Evolutionary conservation across 2,888 invertebrate genomes (phyloP), one percentile per base, ranked within the genome.

Genomic region (Timema podura): DNA sequence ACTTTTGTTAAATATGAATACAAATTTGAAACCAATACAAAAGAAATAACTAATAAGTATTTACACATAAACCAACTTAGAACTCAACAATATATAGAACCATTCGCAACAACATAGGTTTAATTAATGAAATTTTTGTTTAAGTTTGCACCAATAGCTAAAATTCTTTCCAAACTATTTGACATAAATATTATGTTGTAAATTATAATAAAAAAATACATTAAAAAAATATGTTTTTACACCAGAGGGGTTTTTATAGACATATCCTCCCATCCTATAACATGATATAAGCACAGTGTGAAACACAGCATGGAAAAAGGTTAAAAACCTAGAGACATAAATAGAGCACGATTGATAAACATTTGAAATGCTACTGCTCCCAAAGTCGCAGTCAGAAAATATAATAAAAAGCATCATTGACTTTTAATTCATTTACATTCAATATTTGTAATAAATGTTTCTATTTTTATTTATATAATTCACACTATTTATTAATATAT

Each of bases 361-460:
- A 65, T 65, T 54, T 69, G 69, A 69, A 69, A 69, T 69, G 69
- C 69, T 69, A 69, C 69, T 69, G 65, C 49, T 54, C 64, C 61
- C 64, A 48, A 44, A 48, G 45, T 72, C 15, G 68, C 72, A 61
- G 49, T 68, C 68, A 54, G 68, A 68, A 71, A 72, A 70, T 68
- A 54, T 70, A 68, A 70, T 68, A 72, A 67, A 70, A 72, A 70
- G 70, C 70, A 72, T 70, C 57, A 51, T 68, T 65, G 67, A 67
- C 65, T 69, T 30, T 59, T 49, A 69, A 65, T 69, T 57, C 57
- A 69, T 66, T 54, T 66, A 69, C 65, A 66, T 57, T 51, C 64
- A 68, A 54, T 70, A 59, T 64, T 61, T 51, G 68, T 64, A 69
- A 61, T 69, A 69, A 66, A 48, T 64, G 64, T 45, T 68, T 65